Base-by-base conservation (phyloP, 2,113 vertebrate species). In the Euleptes europaea region DNA sequence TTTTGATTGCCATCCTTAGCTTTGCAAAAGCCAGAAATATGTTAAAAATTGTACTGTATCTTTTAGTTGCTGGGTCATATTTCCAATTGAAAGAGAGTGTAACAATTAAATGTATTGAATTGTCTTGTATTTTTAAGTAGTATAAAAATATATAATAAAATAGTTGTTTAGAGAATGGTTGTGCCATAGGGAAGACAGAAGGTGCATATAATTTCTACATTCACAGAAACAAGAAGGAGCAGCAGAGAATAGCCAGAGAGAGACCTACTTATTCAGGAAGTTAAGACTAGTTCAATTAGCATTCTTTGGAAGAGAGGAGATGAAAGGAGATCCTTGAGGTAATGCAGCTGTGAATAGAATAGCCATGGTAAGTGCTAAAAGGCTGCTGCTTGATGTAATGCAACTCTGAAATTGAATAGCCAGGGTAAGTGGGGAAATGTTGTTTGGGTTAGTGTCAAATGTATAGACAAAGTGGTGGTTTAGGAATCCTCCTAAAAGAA, bases 241-340 rank as follows among this genome's bases (percentile, higher is more conserved):
- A 66, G 26, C 42, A 73, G 80, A 83, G 44, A n/a, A 74, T 78
- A 87, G 57, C 74, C 42, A 87, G 47, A 83, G 49, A 83, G 49
- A 49, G 47, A 70, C 38, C 66, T 47, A 63, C 40, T 82, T 87
- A 83, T 78, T 87, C 67, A 78, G 54, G 26, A 83, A 78, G 75
- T 54, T 72, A n/a, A 76, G n/a, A n/a, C 28, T 23, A 31, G 54
- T 23, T 14, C 75, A 79, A 75, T 67, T 66, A 66, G 76, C 31
- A 67, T 84, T 80, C 69, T 74, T 74, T 67, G 35, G 75, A 84
- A 84, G 69, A 67, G 69, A 66, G 44, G 57, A 73, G 57, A 79
- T 84, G 77, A 87, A 87, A 87, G 80, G 51, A 66, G 35, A 35
- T 80, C 38, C 31, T 54, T 74, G 81, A 72, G 33, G 15, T 42